Base-by-base conservation (phyloP, 2,888 invertebrate genomes). In the Amphipyra tragopoginis region DNA sequence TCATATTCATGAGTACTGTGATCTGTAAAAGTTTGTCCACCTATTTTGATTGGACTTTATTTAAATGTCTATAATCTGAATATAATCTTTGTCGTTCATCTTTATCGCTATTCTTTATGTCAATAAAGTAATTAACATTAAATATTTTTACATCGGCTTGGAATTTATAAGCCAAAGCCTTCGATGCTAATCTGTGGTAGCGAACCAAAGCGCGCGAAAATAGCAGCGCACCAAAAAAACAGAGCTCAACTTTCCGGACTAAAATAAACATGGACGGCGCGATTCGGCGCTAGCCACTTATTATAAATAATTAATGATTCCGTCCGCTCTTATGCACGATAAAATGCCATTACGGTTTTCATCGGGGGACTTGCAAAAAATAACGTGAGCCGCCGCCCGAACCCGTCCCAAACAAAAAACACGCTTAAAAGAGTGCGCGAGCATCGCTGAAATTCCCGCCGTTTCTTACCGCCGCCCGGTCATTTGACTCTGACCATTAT, bases 281-380 rank as follows among this genome's bases (percentile, higher is more conserved):
- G 89, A 86, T 90, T 92, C 87, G 88, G 90, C 90, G 90, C 93
- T 93, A 93, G 90, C 86, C 88, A 89, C 91, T 93, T 94, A 93
- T 93, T 94, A 94, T 94, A 94, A 94, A 94, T 94, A 93, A 94
- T 94, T 94, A 94, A 94, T 94, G 94, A 94, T 93, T 93, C 90
- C 90, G 84, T 82, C 89, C 86, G 88, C 93, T 92, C 90, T 93
- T 93, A 94, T 93, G 93, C 93, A 93, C 93, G 91, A 93, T 93
- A 93, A 94, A 93, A 94, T 94, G 94, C 94, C 93, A 93, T 94
- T 94, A 94, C 91, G 93, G 93, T 94, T 94, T 94, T 94, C 93
- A 93, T 93, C 89, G 90, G 86, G 75, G 86, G 86, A 82, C 88
- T 83, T 85, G 88, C 88, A 93, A 94, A 94, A 94, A 93, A 92